Evolutionary conservation across 2,113 vertebrate species (phyloP), one percentile per base, ranked within the genome.

Genomic region (Myiopsitta monachus): DNA sequence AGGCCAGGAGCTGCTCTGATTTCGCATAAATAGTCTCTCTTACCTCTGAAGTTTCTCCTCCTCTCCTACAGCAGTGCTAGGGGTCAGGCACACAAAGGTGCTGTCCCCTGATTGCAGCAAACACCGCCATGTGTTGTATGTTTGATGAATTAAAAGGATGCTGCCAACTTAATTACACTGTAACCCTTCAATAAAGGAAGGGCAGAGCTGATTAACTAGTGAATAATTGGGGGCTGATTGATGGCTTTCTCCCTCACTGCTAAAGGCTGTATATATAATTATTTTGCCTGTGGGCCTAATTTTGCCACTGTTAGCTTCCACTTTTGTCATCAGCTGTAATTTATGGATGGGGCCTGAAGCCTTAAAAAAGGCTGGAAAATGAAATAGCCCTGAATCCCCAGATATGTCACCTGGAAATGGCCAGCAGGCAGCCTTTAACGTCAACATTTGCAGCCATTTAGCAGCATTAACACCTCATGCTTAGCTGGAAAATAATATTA

Each of bases 121-220:
- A 98, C 98, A 98, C 97, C 82, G 70, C 97, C 98, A 98, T 98
- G 98, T 98, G 98, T 98, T 98, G 97, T 98, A 96, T 98, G 97
- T 98, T 98, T 99, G 98, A 98, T 98, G 98, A 98, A 99, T 99
- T 98, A 98, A 99, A 98, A 98, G 98, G 97, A 98, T 98, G 98
- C 98, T 98, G 98, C 98, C 98, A 98, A 98, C 98, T 98, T 99
- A 98, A 98, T 99, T 98, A 98, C 98, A 98, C 98, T 98, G 98
- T 98, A 99, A 98, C 98, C 98, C 98, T 98, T 98, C 98, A 98
- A 98, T 98, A 98, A 98, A 98, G 98, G 98, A 98, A 98, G 98
- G 98, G 98, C 98, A 98, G 97, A 98, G 97, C 98, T 98, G 98
- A 98, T 98, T 98, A 98, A 98, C 98, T 98, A 98, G 98, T 98